A percentile compares a stretch with the other conserved stretches of the same genome.
phyloP scores from a whole-genome alignment of 2,113 vertebrate genomes.

The Pachyramphus minor region DNA sequence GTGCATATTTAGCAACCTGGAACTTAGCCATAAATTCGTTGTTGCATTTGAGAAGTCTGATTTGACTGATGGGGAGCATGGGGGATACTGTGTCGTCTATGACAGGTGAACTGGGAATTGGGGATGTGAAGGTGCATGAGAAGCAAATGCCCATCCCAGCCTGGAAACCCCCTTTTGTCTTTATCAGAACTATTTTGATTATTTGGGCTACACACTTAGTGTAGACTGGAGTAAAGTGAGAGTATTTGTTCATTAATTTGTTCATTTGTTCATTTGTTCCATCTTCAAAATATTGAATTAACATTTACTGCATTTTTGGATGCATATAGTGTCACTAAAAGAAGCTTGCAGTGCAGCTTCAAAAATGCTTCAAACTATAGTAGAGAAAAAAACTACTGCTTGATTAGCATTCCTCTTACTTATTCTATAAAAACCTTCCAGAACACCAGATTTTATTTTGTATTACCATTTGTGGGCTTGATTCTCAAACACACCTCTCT shows the following conservation, averaged over 20 bases:
- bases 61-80: neutral
- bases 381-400: neutral
- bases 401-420: neutral
- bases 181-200: neutral
- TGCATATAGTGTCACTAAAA: neutral
- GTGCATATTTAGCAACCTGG: neutral
- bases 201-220: neutral
- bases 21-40: neutral
- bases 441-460: neutral
- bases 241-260: neutral
- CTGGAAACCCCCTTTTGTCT: neutral
- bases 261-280: no score
- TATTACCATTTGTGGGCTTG: neutral
- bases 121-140: neutral
- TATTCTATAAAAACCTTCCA: neutral
- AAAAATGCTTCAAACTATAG: neutral
- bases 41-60: neutral
- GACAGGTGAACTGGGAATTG: neutral
- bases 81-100: neutral
- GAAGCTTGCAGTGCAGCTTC: neutral
- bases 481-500: neutral
- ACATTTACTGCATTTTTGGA: neutral
- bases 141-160: neutral
- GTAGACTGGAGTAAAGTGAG: slow-evolving; percentile 1
- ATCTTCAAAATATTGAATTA: neutral